Conservation (phyloP, 2,113 vertebrate genomes). For the Oncorhynchus kisutch region DNA sequence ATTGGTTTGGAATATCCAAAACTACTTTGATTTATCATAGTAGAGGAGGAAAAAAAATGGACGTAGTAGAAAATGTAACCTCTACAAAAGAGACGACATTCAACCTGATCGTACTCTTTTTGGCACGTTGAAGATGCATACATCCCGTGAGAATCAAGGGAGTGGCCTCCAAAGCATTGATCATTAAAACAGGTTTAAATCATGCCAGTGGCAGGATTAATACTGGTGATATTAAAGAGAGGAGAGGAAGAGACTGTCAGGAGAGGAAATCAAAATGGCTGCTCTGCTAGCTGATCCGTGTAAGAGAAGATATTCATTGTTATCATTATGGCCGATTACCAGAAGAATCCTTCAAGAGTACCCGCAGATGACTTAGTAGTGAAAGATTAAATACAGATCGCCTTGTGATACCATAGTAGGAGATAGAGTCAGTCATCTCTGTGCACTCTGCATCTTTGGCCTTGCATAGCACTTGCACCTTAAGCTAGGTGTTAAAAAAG, state of each 20-base stretch:
- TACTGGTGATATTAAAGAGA: slow-evolving; percentile 42
- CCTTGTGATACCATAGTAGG: slow-evolving; percentile 1
- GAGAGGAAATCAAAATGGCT: slow-evolving; percentile 18
- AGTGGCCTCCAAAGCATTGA: slow-evolving; percentile 36
- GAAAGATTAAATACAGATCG: slow-evolving; percentile 20
- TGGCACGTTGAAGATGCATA: slow-evolving; percentile 62
- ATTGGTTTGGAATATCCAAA: not conserved
- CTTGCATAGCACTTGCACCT: slow-evolving; percentile 38
- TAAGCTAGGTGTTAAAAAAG: slow-evolving; percentile 29
- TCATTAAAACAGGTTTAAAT: slow-evolving; percentile 59
- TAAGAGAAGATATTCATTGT: slow-evolving; percentile 1
- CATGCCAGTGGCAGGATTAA: slow-evolving; percentile 45
- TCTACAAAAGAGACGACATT: slow-evolving; percentile 14
- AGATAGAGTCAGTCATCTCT: slow-evolving; percentile 10
- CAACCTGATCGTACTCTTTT: slow-evolving; percentile 38
- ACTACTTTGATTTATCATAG: slow-evolving; percentile 24
- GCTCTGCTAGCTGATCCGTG: slow-evolving; percentile 40
- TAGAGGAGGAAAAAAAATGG: slow-evolving; percentile 10
- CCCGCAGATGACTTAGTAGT: not conserved
- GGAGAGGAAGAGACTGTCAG: slow-evolving; percentile 40
- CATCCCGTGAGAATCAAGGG: slow-evolving; percentile 40
- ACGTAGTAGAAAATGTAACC: slow-evolving; percentile 13
- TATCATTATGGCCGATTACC: slow-evolving; percentile 30
- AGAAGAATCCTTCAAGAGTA: slow-evolving; percentile 27
- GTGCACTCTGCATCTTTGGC: slow-evolving; percentile 64